A percentile compares a stretch with the other conserved stretches of the same genome.
These are phyloP conservation scores for Xenus cinereus DNA, from an alignment of 2,113 vertebrate genomes.

Conservation along the genomic window DNA sequence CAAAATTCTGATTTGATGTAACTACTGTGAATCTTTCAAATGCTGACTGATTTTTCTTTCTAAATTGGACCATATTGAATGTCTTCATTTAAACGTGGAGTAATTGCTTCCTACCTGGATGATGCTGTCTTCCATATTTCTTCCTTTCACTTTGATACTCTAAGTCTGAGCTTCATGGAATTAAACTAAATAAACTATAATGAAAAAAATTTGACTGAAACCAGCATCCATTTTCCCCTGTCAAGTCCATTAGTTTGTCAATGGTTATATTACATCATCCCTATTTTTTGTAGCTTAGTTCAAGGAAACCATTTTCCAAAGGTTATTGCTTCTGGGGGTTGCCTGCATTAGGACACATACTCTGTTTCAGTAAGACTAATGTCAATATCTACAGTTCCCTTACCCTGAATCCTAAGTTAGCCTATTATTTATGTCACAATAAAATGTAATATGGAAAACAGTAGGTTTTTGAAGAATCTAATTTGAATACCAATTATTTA, in stretches of 20 bases:
- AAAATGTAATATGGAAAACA: not conserved
- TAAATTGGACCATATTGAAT: not conserved
- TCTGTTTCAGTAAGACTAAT: not conserved
- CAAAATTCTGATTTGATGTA: not conserved
- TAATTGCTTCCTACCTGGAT: not conserved
- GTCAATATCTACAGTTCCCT: not conserved
- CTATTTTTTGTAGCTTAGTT: not conserved
- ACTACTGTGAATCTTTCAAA: not conserved
- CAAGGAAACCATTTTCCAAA: not conserved
- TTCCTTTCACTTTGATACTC: not conserved
- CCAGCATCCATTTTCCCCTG: not conserved
- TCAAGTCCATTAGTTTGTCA: slow-evolving; percentile 5
- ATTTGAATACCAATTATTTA: not conserved
- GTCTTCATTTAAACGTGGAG: not conserved
- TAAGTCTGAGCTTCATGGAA: not conserved
- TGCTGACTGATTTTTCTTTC: not conserved
- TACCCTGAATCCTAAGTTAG: not conserved
- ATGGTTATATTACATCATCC: not conserved
- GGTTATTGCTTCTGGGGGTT: not conserved
- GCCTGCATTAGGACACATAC: not conserved
- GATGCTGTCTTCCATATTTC: not conserved
- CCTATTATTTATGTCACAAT: not conserved
- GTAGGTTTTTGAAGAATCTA: not conserved
- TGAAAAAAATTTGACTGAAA: slow-evolving; percentile 2
- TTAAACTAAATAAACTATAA: slow-evolving; percentile 18